Conservation (phyloP, 1,140 invertebrate species). For the Macrobrachium rosenbergii region DNA sequence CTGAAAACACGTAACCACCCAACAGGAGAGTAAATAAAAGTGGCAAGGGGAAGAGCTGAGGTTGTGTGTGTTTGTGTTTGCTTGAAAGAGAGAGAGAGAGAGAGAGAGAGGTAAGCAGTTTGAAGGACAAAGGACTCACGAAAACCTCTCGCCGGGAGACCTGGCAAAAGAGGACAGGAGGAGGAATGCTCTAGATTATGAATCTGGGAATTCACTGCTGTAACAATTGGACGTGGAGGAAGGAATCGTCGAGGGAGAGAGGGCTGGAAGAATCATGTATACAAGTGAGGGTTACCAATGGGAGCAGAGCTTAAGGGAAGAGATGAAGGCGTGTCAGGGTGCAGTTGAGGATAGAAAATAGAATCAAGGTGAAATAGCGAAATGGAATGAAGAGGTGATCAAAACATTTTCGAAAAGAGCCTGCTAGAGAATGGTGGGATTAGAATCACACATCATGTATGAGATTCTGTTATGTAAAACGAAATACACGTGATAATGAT, state of each 20-base stretch:
- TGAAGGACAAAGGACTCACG: not conserved
- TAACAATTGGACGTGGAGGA: no score
- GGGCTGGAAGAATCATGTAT: no score
- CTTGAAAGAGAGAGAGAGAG: conserved; percentile 20
- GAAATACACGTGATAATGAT: not conserved
- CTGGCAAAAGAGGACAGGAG: not conserved
- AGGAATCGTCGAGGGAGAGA: no score
- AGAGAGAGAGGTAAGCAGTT: conserved; percentile 1
- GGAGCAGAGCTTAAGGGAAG: no score
- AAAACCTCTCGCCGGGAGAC: not conserved
- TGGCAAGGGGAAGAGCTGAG: not conserved
- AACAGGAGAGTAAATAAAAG: not conserved
- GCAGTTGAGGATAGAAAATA: no score
- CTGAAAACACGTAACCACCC: not conserved
- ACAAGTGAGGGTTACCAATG: no score
- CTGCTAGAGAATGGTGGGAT: not conserved
- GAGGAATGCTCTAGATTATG: not conserved
- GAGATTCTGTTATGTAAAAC: not conserved
- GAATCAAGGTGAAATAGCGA: no score
- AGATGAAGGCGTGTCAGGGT: no score
- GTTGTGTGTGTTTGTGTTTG: not conserved
- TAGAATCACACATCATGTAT: not conserved
- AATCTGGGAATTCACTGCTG: not conserved
- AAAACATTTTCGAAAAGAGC: no score
- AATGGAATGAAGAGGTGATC: no score